Evolutionary conservation across 2,797 vertebrate genomes (phyloP).

Genomic region (Leuciscus waleckii): DNA sequence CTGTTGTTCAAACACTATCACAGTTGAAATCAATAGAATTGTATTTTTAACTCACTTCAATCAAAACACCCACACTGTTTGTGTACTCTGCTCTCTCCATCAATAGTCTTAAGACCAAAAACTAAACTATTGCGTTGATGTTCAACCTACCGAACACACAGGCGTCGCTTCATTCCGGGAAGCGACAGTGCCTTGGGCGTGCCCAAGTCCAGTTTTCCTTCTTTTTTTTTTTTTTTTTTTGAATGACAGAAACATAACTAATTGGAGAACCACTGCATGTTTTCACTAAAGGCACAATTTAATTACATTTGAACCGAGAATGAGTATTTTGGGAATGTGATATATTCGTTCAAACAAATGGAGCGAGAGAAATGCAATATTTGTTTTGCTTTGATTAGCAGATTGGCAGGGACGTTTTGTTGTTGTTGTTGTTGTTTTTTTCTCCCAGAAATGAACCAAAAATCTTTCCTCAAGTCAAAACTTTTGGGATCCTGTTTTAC

Average conservation of each 20-base stretch:
- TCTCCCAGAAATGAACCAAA: conserved; percentile 69
- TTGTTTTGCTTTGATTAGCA: conserved; percentile 86
- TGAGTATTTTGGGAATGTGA: conserved; percentile 84
- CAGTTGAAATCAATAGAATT: conserved; percentile 56
- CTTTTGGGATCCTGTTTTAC: conserved; percentile 36
- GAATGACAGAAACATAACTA: conserved; percentile 83
- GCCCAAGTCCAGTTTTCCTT: conserved; percentile 70
- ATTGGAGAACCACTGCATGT: conserved; percentile 85
- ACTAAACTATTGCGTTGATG: conserved; percentile 46
- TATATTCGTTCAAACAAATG: conserved; percentile 84
- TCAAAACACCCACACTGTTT: conserved; percentile 59
- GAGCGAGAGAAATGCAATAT: conserved; percentile 87
- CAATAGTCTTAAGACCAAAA: conserved; percentile 55
- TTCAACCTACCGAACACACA: conserved; percentile 54
- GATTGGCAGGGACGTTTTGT: conserved; percentile 78
- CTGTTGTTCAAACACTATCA: conserved; percentile 48
- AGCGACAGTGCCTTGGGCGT: conserved; percentile 74
- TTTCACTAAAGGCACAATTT: conserved; percentile 88
- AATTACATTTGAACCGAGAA: conserved; percentile 86
- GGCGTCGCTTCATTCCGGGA: conserved; percentile 71
- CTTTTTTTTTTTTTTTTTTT: conserved; percentile 66
- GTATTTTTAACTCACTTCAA: conserved; percentile 57
- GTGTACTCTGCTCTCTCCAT: conserved; percentile 46
- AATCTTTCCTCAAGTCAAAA: conserved; percentile 61
- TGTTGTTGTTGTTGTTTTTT: conserved; percentile 61